A percentile compares a stretch with the other conserved stretches of the same genome.
phyloP scores from a whole-genome alignment of 30 jellyfish, hydroid and myxozoan genomes.

The Aurelia aurita region DNA sequence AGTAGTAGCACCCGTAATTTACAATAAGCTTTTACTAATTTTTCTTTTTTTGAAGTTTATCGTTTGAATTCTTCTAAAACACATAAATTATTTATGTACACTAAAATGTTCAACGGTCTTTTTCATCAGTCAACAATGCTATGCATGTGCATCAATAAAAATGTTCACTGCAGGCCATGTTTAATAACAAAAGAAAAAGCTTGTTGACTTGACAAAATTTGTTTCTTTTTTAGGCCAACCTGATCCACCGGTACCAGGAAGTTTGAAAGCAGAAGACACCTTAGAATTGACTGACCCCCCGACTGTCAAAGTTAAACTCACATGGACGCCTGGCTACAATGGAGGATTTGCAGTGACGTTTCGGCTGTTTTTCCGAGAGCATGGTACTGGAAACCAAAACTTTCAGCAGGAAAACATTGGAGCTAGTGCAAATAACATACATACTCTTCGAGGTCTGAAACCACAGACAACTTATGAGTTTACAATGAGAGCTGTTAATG shows the following conservation, averaged over 20 bases:
- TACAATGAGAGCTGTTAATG: slow-evolving; percentile 74
- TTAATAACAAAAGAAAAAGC: too few relatives aligned
- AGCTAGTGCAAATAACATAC: slow-evolving; percentile 41
- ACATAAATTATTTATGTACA: too few relatives aligned
- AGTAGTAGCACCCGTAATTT: too few relatives aligned
- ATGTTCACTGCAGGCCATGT: too few relatives aligned
- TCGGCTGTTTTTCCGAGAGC: slow-evolving; percentile 64
- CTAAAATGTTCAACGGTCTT: too few relatives aligned
- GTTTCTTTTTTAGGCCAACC: slow-evolving; percentile 70
- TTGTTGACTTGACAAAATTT: too few relatives aligned
- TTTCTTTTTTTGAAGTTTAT: too few relatives aligned
- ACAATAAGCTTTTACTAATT: too few relatives aligned
- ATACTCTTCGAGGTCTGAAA: slow-evolving; percentile 53
- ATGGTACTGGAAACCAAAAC: slow-evolving; percentile 1
- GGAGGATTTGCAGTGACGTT: slow-evolving; percentile 91
- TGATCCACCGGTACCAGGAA: slow-evolving; percentile 79
- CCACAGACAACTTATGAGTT: slow-evolving; percentile 63
- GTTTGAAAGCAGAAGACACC: slow-evolving; percentile 65
- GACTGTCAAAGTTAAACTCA: slow-evolving; percentile 69
- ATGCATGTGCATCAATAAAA: too few relatives aligned
- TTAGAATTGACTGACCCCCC: slow-evolving; percentile 90
- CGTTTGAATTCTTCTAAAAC: too few relatives aligned
- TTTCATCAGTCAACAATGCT: too few relatives aligned
- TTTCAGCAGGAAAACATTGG: slow-evolving; percentile 65
- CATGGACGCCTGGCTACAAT: slow-evolving; percentile 88